Percentiles rank a stretch among this genome's conserved stretches.
Conservation (phyloP, 2,113 vertebrate genomes). For the Catharus minimus region DNA sequence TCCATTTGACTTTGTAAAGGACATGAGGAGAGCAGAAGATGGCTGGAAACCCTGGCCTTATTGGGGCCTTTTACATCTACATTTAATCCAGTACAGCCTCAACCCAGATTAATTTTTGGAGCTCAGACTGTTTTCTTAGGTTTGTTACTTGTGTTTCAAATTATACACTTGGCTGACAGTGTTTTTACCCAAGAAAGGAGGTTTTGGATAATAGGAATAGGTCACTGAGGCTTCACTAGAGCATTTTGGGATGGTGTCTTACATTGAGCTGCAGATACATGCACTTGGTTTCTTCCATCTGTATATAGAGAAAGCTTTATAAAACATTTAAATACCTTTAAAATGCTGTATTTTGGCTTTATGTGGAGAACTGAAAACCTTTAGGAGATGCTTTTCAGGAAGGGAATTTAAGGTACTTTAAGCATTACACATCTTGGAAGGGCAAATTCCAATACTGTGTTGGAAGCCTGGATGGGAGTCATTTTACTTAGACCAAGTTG, state of each 20-base stretch:
- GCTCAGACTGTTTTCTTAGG: not conserved
- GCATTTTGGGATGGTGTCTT: not conserved
- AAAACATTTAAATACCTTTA: not conserved
- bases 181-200: not conserved
- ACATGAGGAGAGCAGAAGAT: not conserved
- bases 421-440: not conserved
- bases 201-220: not conserved
- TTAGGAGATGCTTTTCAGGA: not conserved
- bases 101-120: not conserved
- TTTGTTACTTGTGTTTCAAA: not conserved
- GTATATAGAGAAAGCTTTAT: not conserved
- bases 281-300: not conserved
- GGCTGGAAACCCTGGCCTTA: not conserved
- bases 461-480: not conserved
- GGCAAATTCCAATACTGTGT: not conserved
- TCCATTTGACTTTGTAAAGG: not conserved
- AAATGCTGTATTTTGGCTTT: not conserved
- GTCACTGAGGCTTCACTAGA: rapidly evolving
- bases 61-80: not conserved
- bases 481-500: not conserved
- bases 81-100: not conserved
- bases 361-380: not conserved
- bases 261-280: not conserved
- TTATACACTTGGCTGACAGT: not conserved
- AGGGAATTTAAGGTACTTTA: not conserved